Evolutionary conservation across 1,140 invertebrate genomes (phyloP).

Genomic region (Lordiphosa mommai): DNA sequence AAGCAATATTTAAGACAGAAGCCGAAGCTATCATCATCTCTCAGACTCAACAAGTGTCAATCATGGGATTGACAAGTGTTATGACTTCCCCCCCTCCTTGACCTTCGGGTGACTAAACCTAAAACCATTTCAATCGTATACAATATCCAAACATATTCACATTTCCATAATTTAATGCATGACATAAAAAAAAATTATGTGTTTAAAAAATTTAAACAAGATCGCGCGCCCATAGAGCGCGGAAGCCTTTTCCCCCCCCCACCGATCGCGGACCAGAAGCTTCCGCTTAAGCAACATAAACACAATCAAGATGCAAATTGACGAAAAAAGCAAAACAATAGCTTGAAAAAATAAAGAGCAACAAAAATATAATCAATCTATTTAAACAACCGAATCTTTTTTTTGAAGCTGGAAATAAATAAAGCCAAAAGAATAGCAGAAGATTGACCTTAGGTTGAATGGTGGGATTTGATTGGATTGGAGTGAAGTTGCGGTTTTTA

Average conservation of each 20-base stretch:
- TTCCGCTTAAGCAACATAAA: conserved; percentile 39
- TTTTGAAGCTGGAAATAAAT: conserved; percentile 33
- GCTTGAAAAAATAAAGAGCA: conserved; percentile 39
- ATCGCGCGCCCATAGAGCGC: conserved; percentile 36
- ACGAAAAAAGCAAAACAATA: conserved; percentile 55
- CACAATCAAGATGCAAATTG: conserved; percentile 74
- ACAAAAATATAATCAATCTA: conserved; percentile 68
- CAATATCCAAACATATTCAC: conserved; percentile 37
- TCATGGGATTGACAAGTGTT: conserved; percentile 52
- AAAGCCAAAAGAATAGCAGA: conserved; percentile 32
- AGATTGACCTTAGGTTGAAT: conserved; percentile 62
- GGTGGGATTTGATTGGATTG: conserved; percentile 43
- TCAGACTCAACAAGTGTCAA: conserved; percentile 36
- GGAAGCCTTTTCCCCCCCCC: conserved; percentile 9
- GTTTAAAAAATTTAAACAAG: conserved; percentile 46
- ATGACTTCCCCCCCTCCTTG: conserved; percentile 13
- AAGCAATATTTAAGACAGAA: conserved; percentile 16
- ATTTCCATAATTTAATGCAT: conserved; percentile 60
- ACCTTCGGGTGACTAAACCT: conserved; percentile 51
- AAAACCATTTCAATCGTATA: conserved; percentile 40
- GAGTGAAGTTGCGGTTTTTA: conserved; percentile 25
- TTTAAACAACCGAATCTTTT: conserved; percentile 38
- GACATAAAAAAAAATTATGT: conserved; percentile 23
- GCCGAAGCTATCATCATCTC: conserved; percentile 8
- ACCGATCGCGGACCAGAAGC: conserved; percentile 26